phyloP scores from a whole-genome alignment of 2,797 vertebrate genomes.

The Amphiprion clarkii region DNA sequence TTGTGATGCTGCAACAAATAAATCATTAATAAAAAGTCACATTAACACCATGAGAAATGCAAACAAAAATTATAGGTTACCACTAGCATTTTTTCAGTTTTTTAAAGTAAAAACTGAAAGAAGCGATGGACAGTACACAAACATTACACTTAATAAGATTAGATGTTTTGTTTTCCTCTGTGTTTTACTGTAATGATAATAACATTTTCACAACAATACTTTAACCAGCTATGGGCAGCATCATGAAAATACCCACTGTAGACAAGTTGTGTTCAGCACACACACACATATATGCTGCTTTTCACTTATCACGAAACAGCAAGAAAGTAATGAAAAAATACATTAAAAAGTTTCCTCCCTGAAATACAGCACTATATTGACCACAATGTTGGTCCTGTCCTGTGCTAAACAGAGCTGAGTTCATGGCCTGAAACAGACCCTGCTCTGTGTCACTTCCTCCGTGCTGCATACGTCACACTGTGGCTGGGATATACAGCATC shows the following conservation, averaged over 20 bases:
- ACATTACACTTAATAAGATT: no score
- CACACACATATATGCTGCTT: neutral
- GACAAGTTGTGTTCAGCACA: neutral
- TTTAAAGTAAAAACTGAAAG: no score
- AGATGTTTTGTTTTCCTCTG: neutral
- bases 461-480: slow-evolving; percentile 44
- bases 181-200: neutral
- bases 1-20: neutral
- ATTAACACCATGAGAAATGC: neutral
- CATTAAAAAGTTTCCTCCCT: neutral
- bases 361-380: slow-evolving; percentile 64
- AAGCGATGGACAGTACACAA: no score
- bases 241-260: no score
- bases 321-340: neutral
- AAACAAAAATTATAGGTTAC: no score
- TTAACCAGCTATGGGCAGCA: no score
- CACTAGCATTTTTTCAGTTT: no score
- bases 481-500: slow-evolving; percentile 28
- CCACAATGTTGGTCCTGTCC: slow-evolving; percentile 71
- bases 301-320: neutral
- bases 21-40: neutral
- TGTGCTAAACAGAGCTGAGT: slow-evolving; percentile 57
- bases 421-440: slow-evolving; percentile 76
- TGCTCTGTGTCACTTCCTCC: slow-evolving; percentile 75
- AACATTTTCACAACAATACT: no score